Evolutionary conservation across 1,140 invertebrate species (phyloP), one percentile per base, ranked within the genome.

Genomic region (Eubasilissa regina): DNA sequence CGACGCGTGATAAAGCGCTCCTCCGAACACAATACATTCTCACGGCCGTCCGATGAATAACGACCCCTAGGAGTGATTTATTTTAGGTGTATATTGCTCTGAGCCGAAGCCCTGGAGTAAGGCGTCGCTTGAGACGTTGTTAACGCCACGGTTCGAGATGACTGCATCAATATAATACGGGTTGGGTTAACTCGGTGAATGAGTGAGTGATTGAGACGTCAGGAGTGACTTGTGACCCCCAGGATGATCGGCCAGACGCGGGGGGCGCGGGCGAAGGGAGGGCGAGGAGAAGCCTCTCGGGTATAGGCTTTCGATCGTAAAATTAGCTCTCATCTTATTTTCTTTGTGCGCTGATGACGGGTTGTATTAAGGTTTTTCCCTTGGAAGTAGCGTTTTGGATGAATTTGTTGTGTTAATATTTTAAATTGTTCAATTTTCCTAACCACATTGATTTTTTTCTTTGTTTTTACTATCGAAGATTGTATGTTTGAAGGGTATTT

Each of bases 151-250:
- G 79, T 17, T 45, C 12, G 55, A 81, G 73, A 79, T 77, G 80
- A 82, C 81, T 82, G 81, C 81, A 82, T 82, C 81, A 82, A 82
- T 82, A 82, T 82, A 82, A 82, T 79, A 82, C 81, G 78, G 81
- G 81, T 80, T 82, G 78, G 80, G 80, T 81, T 81, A 81, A 81
- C 74, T 81, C 60, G 80, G 80, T 81, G 80, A 81, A 81, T 81
- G 78, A 82, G 81, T 82, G 81, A 82, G 78, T 82, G 81, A 82
- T 82, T 82, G 81, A 82, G 81, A 80, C 78, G 81, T 82, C 81
- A 77, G 75, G 78, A 78, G 75, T 80, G 78, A 77, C 78, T 81
- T 79, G 80, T 81, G 80, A 81, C 80, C 80, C 64, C 66, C 25
- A n/a, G n/a, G 15, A 21, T 45, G 58, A 25, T 43, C n/a, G 21